Base-by-base conservation (phyloP, 2,888 invertebrate genomes). In the Autographa gamma region DNA sequence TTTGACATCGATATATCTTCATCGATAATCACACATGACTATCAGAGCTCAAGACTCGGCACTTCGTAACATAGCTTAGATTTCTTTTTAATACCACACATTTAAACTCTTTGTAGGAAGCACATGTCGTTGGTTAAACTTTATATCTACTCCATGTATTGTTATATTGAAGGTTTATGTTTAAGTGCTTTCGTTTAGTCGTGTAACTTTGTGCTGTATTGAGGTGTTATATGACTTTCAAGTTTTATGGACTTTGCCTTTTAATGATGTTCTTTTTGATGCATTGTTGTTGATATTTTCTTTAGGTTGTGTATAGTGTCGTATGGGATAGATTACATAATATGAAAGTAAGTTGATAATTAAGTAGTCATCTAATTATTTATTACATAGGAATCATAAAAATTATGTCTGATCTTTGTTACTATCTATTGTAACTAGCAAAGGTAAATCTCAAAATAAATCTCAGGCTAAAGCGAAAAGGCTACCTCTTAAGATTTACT, bases 31-130 rank as follows among this genome's bases (percentile, higher is more conserved):
- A 32, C 67, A 66, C 92, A 85, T 75, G 88, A 77, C 91, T 92
- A 89, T 48, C 52, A 66, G 59, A 72, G 79, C 85, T 85, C 86
- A 89, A 89, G 89, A 85, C 90, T 88, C 88, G 80, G 88, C 89
- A 90, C 91, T 93, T 92, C 89, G 92, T 91, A 91, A 90, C 90
- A 88, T 83, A 86, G 86, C 88, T 86, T 87, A 90, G 92, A 95
- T 94, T 93, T 94, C 92, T 95, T 95, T 95, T 95, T 94, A 95
- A 95, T 94, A 93, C 93, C 91, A 89, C 89, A 92, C 92, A 92
- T 94, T 94, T 95, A 94, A 94, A 94, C 89, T 93, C 89, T 83
- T 88, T 87, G 89, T 87, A 86, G 87, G 82, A 80, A 86, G 87
- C 91, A 89, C 83, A 88, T 90, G 91, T 90, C 87, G 87, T 80